Evolutionary conservation across 2,113 vertebrate genomes (phyloP).

Genomic region (Pelvicachromis taeniatus): DNA sequence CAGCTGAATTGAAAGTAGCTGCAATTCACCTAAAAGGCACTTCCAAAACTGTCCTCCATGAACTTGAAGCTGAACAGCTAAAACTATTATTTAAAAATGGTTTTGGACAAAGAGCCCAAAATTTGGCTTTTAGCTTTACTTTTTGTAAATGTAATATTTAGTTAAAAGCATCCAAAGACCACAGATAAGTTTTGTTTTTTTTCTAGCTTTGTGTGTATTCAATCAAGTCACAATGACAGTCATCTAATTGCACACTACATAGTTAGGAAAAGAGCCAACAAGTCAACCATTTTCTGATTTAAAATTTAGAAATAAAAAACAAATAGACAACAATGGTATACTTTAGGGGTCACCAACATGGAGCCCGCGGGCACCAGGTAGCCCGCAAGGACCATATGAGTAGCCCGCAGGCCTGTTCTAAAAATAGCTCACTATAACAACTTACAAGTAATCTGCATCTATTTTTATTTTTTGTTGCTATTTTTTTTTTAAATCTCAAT

Average conservation of each 20-base stretch:
- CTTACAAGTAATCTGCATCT: too few species aligned
- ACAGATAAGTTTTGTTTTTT: neutral
- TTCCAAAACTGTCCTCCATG: rapidly evolving
- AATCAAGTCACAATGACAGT: neutral
- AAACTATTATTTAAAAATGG: neutral
- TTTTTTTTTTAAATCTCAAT: too few species aligned
- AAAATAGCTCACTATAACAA: too few species aligned
- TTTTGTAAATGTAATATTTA: neutral
- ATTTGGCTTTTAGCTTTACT: neutral
- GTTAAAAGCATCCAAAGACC: neutral
- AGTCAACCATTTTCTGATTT: neutral
- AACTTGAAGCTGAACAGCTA: neutral
- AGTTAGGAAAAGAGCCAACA: neutral
- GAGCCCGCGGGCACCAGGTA: too few species aligned
- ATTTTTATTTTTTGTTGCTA: too few species aligned
- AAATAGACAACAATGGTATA: neutral
- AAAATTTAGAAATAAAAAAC: rapidly evolving
- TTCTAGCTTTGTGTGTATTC: rapidly evolving
- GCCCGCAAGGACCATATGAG: too few species aligned
- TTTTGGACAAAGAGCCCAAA: neutral
- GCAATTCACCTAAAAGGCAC: neutral
- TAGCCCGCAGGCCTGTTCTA: too few species aligned
- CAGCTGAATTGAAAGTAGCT: neutral
- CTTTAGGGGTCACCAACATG: too few species aligned
- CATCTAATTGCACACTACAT: rapidly evolving